Base-by-base conservation (phyloP, 2,797 vertebrate genomes). In the Notoglanidium macrostoma region DNA sequence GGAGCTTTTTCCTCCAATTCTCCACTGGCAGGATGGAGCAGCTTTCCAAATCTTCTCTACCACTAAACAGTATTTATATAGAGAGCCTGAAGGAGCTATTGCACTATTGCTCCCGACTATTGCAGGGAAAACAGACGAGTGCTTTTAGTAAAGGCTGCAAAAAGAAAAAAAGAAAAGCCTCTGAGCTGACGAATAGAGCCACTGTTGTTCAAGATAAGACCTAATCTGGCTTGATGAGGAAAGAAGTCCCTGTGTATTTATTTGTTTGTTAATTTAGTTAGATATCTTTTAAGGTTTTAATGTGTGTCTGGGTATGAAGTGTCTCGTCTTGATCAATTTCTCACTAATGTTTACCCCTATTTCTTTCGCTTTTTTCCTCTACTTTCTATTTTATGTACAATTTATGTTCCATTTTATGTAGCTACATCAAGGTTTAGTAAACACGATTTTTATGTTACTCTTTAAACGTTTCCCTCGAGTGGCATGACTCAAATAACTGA, bases 201-300 rank as follows among this genome's bases (percentile, higher is more conserved):
- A 93, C 93, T 93, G 94, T 95, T 93, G 93, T 92, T 93, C 92
- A 93, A 95, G 94, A 96, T 95, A 96, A 94, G 93, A 95, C 92
- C 93, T 94, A 94, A 95, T 95, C 95, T 95, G 90, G 92, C 93
- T 92, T 91, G 32, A 82, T 82, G 78, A 77, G 77, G 78, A 89
- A 87, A 68, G 51, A 78, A 35, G 51, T 78, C 10, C 11, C 35
- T 32, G n/a, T 51, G 70, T 59, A 61, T 79, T 79, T 68, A 79
- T 89, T 87, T 81, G 82, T 85, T 85, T 73, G 76, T 89, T 87
- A 78, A 83, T 91, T 92, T 92, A 90, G 92, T 92, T 46, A 46
- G 11, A 90, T 91, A 89, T 89, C 90, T 91, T 92, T 93, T 93
- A 95, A 96, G 94, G 93, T 95, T 95, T 93, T 84, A 63, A 83